phyloP scores from a whole-genome alignment of 2,113 vertebrate genomes.

The Psophia crepitans region DNA sequence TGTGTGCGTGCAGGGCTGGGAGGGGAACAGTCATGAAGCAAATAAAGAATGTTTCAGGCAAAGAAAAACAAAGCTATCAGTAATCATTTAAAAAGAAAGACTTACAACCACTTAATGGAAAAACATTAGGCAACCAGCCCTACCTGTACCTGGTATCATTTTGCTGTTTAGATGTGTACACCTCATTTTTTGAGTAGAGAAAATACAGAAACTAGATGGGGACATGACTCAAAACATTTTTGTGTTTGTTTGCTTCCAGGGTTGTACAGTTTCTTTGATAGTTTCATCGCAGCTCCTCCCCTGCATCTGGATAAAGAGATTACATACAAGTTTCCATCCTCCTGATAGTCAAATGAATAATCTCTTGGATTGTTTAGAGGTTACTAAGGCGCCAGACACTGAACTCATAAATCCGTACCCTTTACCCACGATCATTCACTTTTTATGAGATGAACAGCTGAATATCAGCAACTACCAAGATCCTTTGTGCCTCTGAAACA shows the following conservation, averaged over 20 bases:
- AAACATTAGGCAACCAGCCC: not conserved
- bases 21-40: not conserved
- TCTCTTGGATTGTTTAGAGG: slow-evolving; percentile 5
- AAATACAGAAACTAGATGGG: not conserved
- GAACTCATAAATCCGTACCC: slow-evolving; percentile 5
- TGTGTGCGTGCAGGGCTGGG: not conserved
- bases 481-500: slow-evolving; percentile 5
- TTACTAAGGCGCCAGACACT: slow-evolving; percentile 25
- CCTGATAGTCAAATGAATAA: slow-evolving; percentile 25
- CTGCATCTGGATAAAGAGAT: slow-evolving; percentile 25
- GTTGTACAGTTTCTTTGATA: not conserved
- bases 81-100: not conserved
- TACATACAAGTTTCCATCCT: slow-evolving; percentile 20
- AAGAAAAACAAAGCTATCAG: not conserved
- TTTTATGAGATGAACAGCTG: not conserved
- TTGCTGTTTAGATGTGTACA: not conserved
- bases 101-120: not conserved
- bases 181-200: not conserved
- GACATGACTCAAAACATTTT: not conserved
- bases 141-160: not conserved
- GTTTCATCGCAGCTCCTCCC: not conserved
- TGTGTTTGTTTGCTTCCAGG: slow-evolving; percentile 1
- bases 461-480: not conserved
- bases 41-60: not conserved
- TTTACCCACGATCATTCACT: not conserved